phyloP scores from a whole-genome alignment of 1,140 invertebrate species.

The Augochlora pura region DNA sequence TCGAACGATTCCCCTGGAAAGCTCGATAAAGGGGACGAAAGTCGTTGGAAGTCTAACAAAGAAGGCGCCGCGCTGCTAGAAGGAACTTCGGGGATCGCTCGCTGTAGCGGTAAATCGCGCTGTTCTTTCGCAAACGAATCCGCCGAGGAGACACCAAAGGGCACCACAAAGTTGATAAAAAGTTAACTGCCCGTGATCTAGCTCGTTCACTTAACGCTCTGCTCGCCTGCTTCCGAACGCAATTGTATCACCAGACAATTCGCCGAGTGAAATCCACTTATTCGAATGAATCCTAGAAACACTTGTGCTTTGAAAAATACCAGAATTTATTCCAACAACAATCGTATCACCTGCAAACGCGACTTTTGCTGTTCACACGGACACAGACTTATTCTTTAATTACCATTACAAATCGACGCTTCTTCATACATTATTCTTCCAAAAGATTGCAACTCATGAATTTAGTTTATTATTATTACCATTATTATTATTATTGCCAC shows the following conservation, averaged over 20 bases:
- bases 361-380: too few species aligned
- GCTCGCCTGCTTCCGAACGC: too few species aligned
- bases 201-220: neutral
- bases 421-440: too few species aligned
- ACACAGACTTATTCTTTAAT: too few species aligned
- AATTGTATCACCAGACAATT: neutral
- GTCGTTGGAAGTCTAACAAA: slow-evolving; percentile 33
- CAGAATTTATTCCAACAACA: neutral
- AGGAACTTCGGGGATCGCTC: slow-evolving; percentile 27
- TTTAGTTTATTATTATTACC: too few species aligned
- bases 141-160: neutral
- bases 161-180: neutral
- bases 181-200: slow-evolving; percentile 16
- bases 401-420: too few species aligned
- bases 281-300: neutral
- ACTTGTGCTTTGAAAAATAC: neutral
- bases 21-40: slow-evolving; percentile 43
- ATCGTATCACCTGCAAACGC: too few species aligned
- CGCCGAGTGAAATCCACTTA: neutral
- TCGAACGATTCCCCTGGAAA: slow-evolving; percentile 6
- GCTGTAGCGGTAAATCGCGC: slow-evolving; percentile 27
- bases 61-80: neutral
- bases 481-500: too few species aligned
- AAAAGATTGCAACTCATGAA: too few species aligned
- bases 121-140: slow-evolving; percentile 31